Conservation (phyloP, 2,797 vertebrate species). For the Liasis olivaceus region DNA sequence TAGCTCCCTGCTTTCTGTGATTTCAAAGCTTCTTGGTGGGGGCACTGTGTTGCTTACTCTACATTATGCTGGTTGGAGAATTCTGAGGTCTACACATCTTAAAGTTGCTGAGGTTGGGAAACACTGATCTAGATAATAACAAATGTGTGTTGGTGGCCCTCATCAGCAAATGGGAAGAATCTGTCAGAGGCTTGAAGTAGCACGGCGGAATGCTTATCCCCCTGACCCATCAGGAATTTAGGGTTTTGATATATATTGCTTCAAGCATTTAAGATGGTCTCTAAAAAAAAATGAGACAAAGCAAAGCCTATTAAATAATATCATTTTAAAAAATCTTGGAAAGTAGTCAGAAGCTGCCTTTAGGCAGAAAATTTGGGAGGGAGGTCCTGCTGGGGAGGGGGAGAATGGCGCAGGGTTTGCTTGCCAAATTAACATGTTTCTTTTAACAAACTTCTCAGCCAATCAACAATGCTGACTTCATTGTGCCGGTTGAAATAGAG, state of each 20-base stretch:
- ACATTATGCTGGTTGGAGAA: neutral
- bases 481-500: slow-evolving; percentile 91
- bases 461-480: slow-evolving; percentile 89
- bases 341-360: neutral
- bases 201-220: neutral
- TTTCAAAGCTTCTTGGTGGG: neutral
- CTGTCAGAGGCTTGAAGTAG: neutral
- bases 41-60: neutral
- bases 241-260: neutral
- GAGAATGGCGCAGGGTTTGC: neutral
- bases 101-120: no score
- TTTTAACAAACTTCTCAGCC: slow-evolving; percentile 73
- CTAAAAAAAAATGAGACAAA: neutral
- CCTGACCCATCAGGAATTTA: neutral
- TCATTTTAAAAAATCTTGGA: neutral
- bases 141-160: neutral
- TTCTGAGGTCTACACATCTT: no score
- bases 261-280: neutral
- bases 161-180: neutral
- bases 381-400: no score
- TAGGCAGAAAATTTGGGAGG: neutral
- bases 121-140: neutral
- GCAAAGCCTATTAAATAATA: neutral
- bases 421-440: neutral
- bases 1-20: neutral